Evolutionary conservation across 1,140 invertebrate genomes (phyloP).

Genomic region (Coboldia fuscipes): DNA sequence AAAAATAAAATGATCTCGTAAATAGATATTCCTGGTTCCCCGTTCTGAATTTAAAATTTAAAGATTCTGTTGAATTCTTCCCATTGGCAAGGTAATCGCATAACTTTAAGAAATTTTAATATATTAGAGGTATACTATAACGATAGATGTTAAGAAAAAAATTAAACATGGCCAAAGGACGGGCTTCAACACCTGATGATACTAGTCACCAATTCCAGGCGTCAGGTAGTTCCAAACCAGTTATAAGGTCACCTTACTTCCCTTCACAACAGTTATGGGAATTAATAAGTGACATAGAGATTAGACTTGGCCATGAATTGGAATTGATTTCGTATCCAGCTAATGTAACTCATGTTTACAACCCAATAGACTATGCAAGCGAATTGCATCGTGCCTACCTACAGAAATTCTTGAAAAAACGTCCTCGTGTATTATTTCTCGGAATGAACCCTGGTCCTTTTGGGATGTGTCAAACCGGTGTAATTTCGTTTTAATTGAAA

Average conservation of each 20-base stretch:
- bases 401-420: slow-evolving; percentile 34
- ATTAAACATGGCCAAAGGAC: no score
- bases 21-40: no score
- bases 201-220: no score
- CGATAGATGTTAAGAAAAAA: no score
- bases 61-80: no score
- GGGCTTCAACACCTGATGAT: no score
- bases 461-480: slow-evolving; percentile 86
- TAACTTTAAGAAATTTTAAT: no score
- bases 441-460: slow-evolving; percentile 90
- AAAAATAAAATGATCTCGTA: no score
- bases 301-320: slow-evolving; percentile 8
- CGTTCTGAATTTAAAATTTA: no score
- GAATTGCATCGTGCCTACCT: slow-evolving; percentile 49
- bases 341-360: slow-evolving; percentile 35
- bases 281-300: slow-evolving; percentile 10
- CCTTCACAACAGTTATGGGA: slow-evolving; percentile 8
- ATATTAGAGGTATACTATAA: no score
- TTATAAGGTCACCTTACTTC: not conserved
- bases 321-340: not conserved
- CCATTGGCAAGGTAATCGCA: no score
- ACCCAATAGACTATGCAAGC: slow-evolving; percentile 64
- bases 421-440: slow-evolving; percentile 57
- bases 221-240: no score
- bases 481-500: slow-evolving; percentile 22